Evolutionary conservation across 2,113 vertebrate genomes (phyloP), one percentile per base, ranked within the genome.

Genomic region (Boulengeromyrus knoepffleri): DNA sequence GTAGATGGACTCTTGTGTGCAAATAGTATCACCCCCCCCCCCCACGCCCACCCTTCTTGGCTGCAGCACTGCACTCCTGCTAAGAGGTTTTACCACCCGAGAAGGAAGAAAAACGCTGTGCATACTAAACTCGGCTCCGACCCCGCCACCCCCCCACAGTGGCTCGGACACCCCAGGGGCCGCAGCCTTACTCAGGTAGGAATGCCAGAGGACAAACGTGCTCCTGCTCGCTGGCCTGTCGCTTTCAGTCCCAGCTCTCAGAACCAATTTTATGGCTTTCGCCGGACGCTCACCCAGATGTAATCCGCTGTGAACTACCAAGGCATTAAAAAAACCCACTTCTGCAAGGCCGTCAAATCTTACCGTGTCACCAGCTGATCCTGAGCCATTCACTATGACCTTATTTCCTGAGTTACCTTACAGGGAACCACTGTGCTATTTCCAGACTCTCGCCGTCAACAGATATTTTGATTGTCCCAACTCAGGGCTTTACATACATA

Each of bases 181-280:
- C 0, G 36, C 70, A 42, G 10, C 36, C 24, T 87, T 46, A 62
- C 90, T 92, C 84, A 90, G 74, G 53, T 91, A 58, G 49, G 84
- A 49, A 47, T 31, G 49, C 17, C 36, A 88, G 58, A 90, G 87
- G 77, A 70, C 66, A 8, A 62, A 53, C 52, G 12, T 77, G 86
- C 53, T 85, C 58, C 66, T 12, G 46, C 88, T 88, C 87, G 9
- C 89, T 46, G 15, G 47, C 77, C 53, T 45, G 13, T 66, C 39
- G 90, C 86, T 90, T 88, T 52, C 39, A 88, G 85, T 56, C 62
- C 85, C 45, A 88, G 62, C 50, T 83, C 80, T 87, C 85, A 87
- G 88, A 87, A 90, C 85, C 93, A 93, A 93, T 94, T 93, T 95
- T 93, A 93, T 90, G 94, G 91, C 94, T 92, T 92, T 93, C 13